Base-by-base conservation (phyloP, 2,113 vertebrate species). In the Channa argus region DNA sequence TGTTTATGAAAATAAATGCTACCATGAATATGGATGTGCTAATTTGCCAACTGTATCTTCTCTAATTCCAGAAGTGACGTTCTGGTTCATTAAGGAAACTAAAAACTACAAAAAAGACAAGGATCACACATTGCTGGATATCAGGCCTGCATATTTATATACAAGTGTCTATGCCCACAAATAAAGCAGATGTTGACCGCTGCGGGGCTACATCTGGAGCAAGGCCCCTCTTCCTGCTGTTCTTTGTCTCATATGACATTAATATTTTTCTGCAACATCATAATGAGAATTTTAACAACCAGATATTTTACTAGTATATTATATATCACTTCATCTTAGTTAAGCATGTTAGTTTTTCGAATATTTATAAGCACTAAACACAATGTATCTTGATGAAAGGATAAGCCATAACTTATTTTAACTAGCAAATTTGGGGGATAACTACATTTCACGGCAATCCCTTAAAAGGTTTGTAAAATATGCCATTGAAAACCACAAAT, bases 11-110 rank as follows among this genome's bases (percentile, higher is more conserved):
- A 39, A 37, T 13, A 0, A 41, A 6, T 34, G 38, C 46, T 41
- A 24, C 24, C 24, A 5, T 33, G 8, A 51, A 46, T 66, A 0
- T 34, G 14, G 43, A 14, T 55, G 4, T 38, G 12, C 37, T 10
- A 6, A 49, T 46, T 71, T 33, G 45, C 47, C 24, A 11, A 45
- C 15, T 41, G 24, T 11, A 12, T 6, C 24, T 7, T 64, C 24
- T 59, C 33, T 7, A 39, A 54, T 11, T 53, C 14, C 45, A 74
- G 15, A 43, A 49, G 38, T 46, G 49, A 62, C 43, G 51, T 49
- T 59, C 47, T 51, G 33, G 45, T 50, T 80, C n/a, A 69, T 77
- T 80, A 5, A 62, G 63, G 47, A 49, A 24, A 24, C 24, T 24
- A 24, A 24, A 24, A 24, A 24, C 24, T 24, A 24, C 24, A 24